phyloP scores from a whole-genome alignment of 2,797 vertebrate genomes.

The Sebastes diaconus region DNA sequence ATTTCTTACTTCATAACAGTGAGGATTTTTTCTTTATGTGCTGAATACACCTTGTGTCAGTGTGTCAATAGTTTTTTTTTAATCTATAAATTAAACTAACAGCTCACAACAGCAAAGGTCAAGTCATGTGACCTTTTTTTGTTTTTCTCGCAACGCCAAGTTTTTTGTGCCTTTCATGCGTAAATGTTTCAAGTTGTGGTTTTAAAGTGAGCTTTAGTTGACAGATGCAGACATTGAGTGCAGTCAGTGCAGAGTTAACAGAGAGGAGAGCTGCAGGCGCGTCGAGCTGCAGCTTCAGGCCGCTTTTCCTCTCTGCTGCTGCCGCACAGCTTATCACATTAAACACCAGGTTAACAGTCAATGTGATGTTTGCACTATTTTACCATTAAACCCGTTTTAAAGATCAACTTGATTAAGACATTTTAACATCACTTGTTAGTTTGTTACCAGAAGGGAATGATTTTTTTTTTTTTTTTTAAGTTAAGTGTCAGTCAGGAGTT shows the following conservation, averaged over 20 bases:
- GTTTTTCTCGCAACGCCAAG: not conserved
- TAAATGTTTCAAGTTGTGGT: not conserved
- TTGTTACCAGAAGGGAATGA: not conserved
- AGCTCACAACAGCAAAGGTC: conserved; percentile 55
- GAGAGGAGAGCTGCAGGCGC: conserved; percentile 3
- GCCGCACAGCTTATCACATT: conserved; percentile 6
- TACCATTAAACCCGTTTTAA: not conserved
- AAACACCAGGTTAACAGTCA: not conserved
- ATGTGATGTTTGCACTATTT: not conserved
- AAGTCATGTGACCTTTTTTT: conserved; percentile 53
- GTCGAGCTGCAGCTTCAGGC: conserved; percentile 42
- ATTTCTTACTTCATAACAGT: not conserved
- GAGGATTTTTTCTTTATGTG: not conserved
- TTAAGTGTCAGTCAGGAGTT: not conserved
- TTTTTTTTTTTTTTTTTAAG: not conserved
- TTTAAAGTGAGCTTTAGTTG: not conserved
- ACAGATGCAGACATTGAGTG: not conserved
- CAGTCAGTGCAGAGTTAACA: conserved; percentile 63
- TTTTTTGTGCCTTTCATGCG: not conserved
- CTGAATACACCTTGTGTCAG: not conserved
- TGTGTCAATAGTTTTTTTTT: not conserved
- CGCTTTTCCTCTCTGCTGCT: conserved; percentile 1
- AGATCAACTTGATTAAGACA: not conserved
- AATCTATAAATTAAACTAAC: not conserved
- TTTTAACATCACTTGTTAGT: not conserved